Evolutionary conservation across 2,888 invertebrate species (phyloP).

Genomic region (Hydrotaea cyrtoneurina): DNA sequence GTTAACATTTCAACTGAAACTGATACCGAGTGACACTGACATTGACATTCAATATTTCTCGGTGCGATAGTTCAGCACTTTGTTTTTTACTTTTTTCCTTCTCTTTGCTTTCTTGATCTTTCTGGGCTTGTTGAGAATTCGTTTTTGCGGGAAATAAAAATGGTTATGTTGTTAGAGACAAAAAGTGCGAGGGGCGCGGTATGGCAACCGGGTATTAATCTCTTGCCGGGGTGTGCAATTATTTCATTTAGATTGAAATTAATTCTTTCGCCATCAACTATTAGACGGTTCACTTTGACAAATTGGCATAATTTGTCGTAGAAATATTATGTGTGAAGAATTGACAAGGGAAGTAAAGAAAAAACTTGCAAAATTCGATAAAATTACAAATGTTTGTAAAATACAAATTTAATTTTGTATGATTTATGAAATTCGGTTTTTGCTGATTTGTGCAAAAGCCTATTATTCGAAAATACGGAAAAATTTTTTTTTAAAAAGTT

Average conservation of each 20-base stretch:
- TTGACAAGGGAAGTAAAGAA: too few species aligned
- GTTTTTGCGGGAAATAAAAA: slow-evolving; percentile 25
- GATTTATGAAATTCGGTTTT: too few species aligned
- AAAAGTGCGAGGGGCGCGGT: too few species aligned
- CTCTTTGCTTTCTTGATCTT: neutral
- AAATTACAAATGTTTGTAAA: too few species aligned
- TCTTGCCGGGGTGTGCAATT: neutral
- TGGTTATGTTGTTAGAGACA: slow-evolving; percentile 5
- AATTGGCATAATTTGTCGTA: neutral
- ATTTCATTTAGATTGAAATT: slow-evolving; percentile 13
- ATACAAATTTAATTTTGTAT: too few species aligned
- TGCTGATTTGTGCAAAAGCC: too few species aligned
- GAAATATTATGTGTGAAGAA: too few species aligned
- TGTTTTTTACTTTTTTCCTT: neutral
- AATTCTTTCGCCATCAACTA: neutral
- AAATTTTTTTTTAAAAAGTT: too few species aligned
- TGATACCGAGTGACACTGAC: slow-evolving; percentile 46
- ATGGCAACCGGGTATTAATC: neutral
- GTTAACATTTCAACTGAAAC: slow-evolving; percentile 11
- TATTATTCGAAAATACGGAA: too few species aligned
- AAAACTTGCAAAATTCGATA: too few species aligned
- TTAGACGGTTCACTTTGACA: neutral
- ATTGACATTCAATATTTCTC: slow-evolving; percentile 55
- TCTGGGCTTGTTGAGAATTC: neutral
- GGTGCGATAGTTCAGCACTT: neutral